Base-by-base conservation (phyloP, 1,140 invertebrate genomes). In the Elymnias hypermnestra region DNA sequence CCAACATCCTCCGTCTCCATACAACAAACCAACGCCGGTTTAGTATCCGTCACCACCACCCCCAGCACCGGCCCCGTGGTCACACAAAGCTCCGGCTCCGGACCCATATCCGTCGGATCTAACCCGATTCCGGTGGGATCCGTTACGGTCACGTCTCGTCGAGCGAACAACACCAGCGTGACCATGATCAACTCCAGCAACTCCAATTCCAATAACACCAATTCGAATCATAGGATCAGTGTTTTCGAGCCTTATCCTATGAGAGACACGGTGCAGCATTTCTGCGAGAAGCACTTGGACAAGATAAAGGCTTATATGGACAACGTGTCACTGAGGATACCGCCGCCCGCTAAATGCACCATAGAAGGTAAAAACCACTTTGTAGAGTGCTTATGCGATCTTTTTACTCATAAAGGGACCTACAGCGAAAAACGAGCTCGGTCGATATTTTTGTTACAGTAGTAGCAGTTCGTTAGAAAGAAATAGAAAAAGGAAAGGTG, bases 271-370 rank as follows among this genome's bases (percentile, higher is more conserved):
- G 93, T 97, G 9, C 94, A 97, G 72, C 94, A 97, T 81, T 97
- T 97, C 83, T 97, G 95, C 87, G 95, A 97, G 74, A 97, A 97
- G 83, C 95, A 97, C 83, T 87, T 97, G 46, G 91, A 94, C 60
- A 97, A 95, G 77, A 97, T 97, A 29, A 95, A 95, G 75, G 88
- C 89, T 4, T 97, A 96, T 66, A 96, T 97, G 93, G 92, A 94
- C 48, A 94, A 94, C 72, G 90, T 97, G 1, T 94, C 92, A 22
- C 87, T 94, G 14, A 89, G 91, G 60, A 89, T 97, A 60, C 95
- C 96, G n/a, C 91, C 96, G 17, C 95, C 95, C 4, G 94, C 93
- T 2, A 95, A 95, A 71, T 96, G 95, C 78, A 95, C 94, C 31
- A 95, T 97, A 60, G 95, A 97, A 90, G 94, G 94, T 94, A 67